Base-by-base conservation (phyloP, 2,888 invertebrate genomes). In the Pandemis heparana region DNA sequence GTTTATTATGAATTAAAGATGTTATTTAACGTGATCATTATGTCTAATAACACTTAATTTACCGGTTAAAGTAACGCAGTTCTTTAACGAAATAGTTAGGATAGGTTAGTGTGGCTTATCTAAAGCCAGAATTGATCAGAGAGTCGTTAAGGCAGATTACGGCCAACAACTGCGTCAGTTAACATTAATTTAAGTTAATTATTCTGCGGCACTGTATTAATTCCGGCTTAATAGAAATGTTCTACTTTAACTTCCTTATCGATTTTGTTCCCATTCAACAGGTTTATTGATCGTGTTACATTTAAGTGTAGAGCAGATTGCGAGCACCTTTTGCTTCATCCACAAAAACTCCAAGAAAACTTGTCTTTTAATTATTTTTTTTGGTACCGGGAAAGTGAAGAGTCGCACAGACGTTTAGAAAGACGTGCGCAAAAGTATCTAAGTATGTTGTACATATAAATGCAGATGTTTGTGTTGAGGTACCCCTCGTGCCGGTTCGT, bases 211-310 rank as follows among this genome's bases (percentile, higher is more conserved):
- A 64, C 73, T 68, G 56, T 62, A 74, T 74, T 74, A 69, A 59
- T 32, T 63, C 38, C 65, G 51, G 65, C 38, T 70, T 65, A 70
- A 77, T 77, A 67, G 77, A 77, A 76, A 77, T 78, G 81, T 77
- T 76, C 81, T 61, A 80, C 74, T 81, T 81, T 64, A 46, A 70
- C 43, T 61, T 74, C 61, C 61, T 65, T 69, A 60, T 68, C 39
- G 64, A 70, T 64, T 64, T 46, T 39, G 38, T 51, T 60, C 10
- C 18, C 53, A 41, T n/a, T 43, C 38, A 14, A 23, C 4, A 41
- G n/a, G 14, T 62, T 32, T 62, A 63, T 16, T 41, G 14, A 59
- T 59, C 51, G 56, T 56, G 56, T 23, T 23, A 56, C 23, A 12
- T 56, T 12, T 12, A 18, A 56, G 56, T 23, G 23, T 56, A 12